These are phyloP conservation scores for Tiliacea aurago DNA, from an alignment of 2,888 invertebrate genomes.

Conservation along the genomic window DNA sequence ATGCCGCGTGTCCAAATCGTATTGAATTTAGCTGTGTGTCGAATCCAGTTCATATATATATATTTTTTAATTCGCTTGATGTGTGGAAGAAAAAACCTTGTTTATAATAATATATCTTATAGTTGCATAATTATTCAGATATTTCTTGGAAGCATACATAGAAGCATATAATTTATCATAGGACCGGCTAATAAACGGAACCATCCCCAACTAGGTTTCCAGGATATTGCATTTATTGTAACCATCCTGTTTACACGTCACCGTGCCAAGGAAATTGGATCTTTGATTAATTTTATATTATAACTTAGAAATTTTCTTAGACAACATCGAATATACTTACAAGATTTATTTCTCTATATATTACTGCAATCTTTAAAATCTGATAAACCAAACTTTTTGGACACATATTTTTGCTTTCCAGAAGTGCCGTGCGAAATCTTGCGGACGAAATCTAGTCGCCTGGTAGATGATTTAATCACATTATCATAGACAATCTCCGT, in stretches of 20 bases:
- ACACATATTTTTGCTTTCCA: neutral
- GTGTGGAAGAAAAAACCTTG: neutral
- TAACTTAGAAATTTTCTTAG: neutral
- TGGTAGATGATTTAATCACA: slow-evolving; percentile 16
- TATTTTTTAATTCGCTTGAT: slow-evolving; percentile 16
- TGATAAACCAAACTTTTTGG: neutral
- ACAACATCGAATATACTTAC: neutral
- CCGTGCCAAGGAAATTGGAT: slow-evolving; percentile 28
- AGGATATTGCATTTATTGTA: slow-evolving; percentile 42
- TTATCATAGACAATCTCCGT: slow-evolving; percentile 31
- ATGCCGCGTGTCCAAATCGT: slow-evolving; percentile 39
- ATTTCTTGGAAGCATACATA: slow-evolving; percentile 12
- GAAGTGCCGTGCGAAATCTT: neutral
- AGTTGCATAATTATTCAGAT: neutral
- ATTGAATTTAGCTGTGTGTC: slow-evolving; percentile 36
- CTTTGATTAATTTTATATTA: neutral
- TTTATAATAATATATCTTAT: neutral
- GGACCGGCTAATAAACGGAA: slow-evolving; percentile 6
- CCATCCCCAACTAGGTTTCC: slow-evolving; percentile 15
- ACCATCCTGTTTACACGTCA: slow-evolving; percentile 12
- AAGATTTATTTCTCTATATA: neutral
- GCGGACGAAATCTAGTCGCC: neutral
- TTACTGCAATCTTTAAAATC: neutral
- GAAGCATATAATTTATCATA: slow-evolving; percentile 18
- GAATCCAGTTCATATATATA: slow-evolving; percentile 24